phyloP scores from a whole-genome alignment of 2,113 vertebrate species.

The Scortum barcoo region DNA sequence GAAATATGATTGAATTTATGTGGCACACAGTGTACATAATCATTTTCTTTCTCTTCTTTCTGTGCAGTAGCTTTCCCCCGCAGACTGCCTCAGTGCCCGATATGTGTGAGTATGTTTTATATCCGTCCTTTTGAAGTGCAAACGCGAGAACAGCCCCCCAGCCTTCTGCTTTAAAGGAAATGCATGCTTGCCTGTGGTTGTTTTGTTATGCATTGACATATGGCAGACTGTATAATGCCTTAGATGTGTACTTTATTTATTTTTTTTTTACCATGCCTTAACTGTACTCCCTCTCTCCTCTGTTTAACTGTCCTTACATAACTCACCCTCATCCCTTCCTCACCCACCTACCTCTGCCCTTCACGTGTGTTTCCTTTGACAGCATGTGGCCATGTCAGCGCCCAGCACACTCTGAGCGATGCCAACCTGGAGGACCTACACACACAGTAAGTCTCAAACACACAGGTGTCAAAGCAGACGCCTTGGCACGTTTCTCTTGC shows the following conservation, averaged over 20 bases:
- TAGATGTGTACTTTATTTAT: conserved; percentile 58
- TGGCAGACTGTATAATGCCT: conserved; percentile 27
- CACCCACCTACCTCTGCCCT: conserved; percentile 6
- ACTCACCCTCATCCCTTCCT: not conserved
- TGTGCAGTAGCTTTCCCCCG: conserved; percentile 58
- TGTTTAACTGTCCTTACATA: conserved; percentile 12
- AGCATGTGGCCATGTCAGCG: conserved; percentile 58
- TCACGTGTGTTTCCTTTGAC: conserved; percentile 30
- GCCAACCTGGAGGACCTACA: conserved; percentile 74
- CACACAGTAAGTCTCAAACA: conserved; percentile 77
- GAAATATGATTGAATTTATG: conserved; percentile 16
- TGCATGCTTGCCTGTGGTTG: conserved; percentile 30
- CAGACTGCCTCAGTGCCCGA: conserved; percentile 67
- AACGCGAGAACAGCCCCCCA: conserved; percentile 15
- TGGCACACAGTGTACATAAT: not conserved
- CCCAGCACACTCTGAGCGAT: conserved; percentile 64
- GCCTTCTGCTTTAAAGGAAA: conserved; percentile 36
- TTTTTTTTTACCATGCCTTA: conserved; percentile 21
- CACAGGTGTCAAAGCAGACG: conserved; percentile 27
- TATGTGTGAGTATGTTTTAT: conserved; percentile 74
- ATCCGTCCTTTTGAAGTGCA: conserved; percentile 47
- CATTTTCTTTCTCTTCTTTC: conserved; percentile 14
- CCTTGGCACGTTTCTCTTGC: not conserved
- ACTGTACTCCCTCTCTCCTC: conserved; percentile 2
- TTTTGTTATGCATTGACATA: conserved; percentile 28